phyloP scores from a whole-genome alignment of 2,113 vertebrate species.

The Chloropsis cyanopogon region DNA sequence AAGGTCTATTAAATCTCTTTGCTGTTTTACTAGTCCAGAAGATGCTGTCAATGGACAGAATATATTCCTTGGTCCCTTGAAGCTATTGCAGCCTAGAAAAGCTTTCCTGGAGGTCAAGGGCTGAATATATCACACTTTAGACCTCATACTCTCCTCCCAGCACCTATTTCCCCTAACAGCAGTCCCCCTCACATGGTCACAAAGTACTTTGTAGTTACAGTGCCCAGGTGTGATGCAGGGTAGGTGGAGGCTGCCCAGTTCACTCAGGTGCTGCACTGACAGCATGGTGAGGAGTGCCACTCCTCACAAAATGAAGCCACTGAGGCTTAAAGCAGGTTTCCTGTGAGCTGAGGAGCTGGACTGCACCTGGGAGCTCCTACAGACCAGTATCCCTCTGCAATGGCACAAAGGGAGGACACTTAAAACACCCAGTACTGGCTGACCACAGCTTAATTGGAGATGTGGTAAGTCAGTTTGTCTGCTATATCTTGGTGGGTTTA shows the following conservation, averaged over 20 bases:
- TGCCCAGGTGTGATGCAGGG: background rate
- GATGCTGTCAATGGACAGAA: background rate
- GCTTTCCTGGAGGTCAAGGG: background rate
- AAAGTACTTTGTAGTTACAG: background rate
- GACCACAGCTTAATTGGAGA: rapidly evolving
- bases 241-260: background rate
- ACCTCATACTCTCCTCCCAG: background rate
- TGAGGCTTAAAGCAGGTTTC: background rate
- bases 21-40: background rate
- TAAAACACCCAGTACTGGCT: background rate
- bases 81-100: background rate
- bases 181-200: background rate
- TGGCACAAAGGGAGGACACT: background rate
- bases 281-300: background rate
- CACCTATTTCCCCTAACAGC: background rate
- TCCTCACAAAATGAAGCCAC: background rate
- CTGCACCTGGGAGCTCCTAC: background rate
- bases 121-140: background rate
- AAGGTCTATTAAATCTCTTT: background rate
- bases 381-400: background rate
- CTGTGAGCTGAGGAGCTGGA: background rate
- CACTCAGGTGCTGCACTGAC: background rate
- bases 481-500: background rate
- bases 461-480: background rate
- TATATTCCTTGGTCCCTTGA: background rate